These are phyloP conservation scores for Melipona bicolor DNA, from an alignment of 2,888 invertebrate genomes.

Conservation along the genomic window DNA sequence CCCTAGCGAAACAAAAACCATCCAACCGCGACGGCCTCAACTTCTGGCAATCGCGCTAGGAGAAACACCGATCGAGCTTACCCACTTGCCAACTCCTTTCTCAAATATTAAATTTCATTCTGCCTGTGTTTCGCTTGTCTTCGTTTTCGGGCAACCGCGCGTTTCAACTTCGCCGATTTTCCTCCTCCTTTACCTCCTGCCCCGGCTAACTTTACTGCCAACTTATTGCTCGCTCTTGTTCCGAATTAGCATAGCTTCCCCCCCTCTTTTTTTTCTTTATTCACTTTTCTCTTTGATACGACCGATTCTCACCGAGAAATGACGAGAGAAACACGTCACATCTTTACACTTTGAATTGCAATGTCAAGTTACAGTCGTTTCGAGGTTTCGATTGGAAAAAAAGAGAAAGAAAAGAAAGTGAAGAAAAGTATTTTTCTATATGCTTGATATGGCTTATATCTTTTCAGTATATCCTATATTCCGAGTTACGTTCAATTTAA, in stretches of 20 bases:
- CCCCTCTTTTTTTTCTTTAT: no score
- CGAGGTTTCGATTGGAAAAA: no score
- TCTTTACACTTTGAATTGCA: no score
- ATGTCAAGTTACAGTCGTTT: no score
- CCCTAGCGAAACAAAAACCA: conserved; percentile 28
- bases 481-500: no score
- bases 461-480: no score
- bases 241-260: not conserved
- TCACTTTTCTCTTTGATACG: not conserved
- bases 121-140: not conserved
- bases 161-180: not conserved
- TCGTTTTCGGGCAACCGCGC: not conserved
- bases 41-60: conserved; percentile 26
- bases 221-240: not conserved
- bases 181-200: no score
- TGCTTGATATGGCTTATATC: no score
- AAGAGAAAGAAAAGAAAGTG: no score
- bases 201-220: not conserved
- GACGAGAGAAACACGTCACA: no score
- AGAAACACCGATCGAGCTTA: conserved; percentile 32
- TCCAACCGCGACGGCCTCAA: not conserved
- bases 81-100: not conserved
- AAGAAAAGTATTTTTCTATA: no score
- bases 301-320: no score
- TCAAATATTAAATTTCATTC: conserved; percentile 33